Evolutionary conservation across 2,797 vertebrate species (phyloP).

Genomic region (Acrossocheilus wenchowensis): DNA sequence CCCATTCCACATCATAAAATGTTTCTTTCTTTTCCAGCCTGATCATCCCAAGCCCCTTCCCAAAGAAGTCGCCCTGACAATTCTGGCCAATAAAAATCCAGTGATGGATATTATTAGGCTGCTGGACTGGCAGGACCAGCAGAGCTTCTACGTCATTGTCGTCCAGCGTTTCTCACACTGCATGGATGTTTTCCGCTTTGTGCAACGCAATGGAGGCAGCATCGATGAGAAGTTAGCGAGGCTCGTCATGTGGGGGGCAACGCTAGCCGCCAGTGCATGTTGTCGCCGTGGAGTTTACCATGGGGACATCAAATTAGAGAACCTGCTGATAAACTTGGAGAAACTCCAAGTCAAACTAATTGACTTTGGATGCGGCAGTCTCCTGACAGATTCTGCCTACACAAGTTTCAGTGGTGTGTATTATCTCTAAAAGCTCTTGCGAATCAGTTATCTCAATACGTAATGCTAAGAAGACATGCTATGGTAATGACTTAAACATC

Average conservation of each 20-base stretch:
- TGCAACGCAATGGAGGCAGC: not conserved
- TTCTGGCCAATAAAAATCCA: not conserved
- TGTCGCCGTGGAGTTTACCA: not conserved
- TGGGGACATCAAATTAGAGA: not conserved
- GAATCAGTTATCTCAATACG: not conserved
- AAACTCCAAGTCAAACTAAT: not conserved
- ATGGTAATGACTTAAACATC: not conserved
- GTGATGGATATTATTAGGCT: not conserved
- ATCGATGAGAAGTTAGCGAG: not conserved
- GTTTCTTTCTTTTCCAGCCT: not conserved
- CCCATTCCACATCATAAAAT: not conserved
- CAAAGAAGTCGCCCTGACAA: no score
- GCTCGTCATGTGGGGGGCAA: not conserved
- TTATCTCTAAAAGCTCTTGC: not conserved
- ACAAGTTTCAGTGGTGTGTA: not conserved
- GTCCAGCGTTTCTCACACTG: not conserved
- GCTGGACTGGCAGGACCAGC: not conserved
- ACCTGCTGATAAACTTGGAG: not conserved
- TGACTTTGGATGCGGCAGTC: constrained; percentile 1
- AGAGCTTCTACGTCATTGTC: not conserved
- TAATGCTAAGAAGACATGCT: not conserved
- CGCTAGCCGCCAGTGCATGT: not conserved
- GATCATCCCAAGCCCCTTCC: no score
- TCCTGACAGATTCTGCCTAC: not conserved
- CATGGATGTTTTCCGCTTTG: not conserved